phyloP scores from a whole-genome alignment of 2,113 vertebrate species.

The Silurus glanis region DNA sequence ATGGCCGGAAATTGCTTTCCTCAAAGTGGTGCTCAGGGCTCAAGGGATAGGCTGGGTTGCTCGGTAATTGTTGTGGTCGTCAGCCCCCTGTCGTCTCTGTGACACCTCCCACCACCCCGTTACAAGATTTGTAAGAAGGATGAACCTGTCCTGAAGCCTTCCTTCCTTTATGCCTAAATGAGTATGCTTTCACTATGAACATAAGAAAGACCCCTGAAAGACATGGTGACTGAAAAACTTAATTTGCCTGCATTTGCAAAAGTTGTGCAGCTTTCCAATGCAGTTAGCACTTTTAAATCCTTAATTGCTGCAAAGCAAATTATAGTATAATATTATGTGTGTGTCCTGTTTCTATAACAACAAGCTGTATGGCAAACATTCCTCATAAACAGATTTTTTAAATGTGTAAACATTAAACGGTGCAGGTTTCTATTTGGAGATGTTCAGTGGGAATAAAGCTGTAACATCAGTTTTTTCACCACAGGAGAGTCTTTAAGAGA shows the following conservation, averaged over 20 bases:
- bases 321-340: too few species aligned
- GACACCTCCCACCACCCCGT: constrained; percentile 14
- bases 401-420: too few species aligned
- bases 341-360: neutral
- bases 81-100: constrained; percentile 11
- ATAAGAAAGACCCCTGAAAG: neutral
- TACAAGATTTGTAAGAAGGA: constrained; percentile 13
- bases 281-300: neutral
- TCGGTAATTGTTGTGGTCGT: constrained; percentile 28
- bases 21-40: constrained; percentile 1
- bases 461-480: neutral
- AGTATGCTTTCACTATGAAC: neutral
- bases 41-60: neutral
- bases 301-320: neutral
- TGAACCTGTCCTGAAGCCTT: constrained; percentile 24
- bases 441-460: neutral
- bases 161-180: constrained; percentile 30
- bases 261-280: neutral
- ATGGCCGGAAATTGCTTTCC: constrained; percentile 15
- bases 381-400: too few species aligned
- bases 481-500: neutral
- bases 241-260: neutral
- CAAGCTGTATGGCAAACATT: neutral
- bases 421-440: neutral
- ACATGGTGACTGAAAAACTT: neutral